Base-by-base conservation (phyloP, 2,888 invertebrate genomes). In the Priapulus caudatus region DNA sequence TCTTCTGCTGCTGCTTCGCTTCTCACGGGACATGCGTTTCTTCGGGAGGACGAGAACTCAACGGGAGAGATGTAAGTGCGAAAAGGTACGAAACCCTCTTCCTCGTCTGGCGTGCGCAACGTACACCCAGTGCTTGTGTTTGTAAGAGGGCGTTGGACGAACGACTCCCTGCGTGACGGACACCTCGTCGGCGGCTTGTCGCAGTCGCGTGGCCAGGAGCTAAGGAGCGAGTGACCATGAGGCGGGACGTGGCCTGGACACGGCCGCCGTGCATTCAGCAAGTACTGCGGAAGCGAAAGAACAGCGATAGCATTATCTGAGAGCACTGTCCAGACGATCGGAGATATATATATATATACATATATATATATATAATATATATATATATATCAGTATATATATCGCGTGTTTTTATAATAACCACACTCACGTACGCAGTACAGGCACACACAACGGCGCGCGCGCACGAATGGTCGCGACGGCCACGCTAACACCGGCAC, bases 31-130 rank as follows among this genome's bases (percentile, higher is more conserved):
- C n/a, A 10, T 33, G 33, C 33, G 33, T 10, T 33, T 33, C n/a
- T 33, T 33, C n/a, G 33, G 33, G n/a, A 33, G 33, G n/a, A 33
- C n/a, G 33, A 33, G 33, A n/a, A 33, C 33, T 33, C 33, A 33
- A n/a, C 10, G 33, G 33, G 10, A 33, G 10, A n/a, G 33, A n/a
- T n/a, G n/a, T n/a, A 10, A 33, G 10, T 10, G 10, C n/a, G 10
- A 33, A 33, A 33, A 10, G 33, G 33, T 33, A 33, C n/a, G 33
- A 33, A 33, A n/a, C 33, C 33, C n/a, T 33, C 33, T 10, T 10
- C n/a, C 10, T 33, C 33, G n/a, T 33, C n/a, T 10, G 33, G n/a
- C 33, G 33, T 33, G 10, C 33, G 33, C 10, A 33, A n/a, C n/a
- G 33, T 33, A 33, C n/a, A n/a, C n/a, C 33, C 33, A 33, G 10